Conservation (phyloP, 2,113 vertebrate species). For the Oplegnathus fasciatus region DNA sequence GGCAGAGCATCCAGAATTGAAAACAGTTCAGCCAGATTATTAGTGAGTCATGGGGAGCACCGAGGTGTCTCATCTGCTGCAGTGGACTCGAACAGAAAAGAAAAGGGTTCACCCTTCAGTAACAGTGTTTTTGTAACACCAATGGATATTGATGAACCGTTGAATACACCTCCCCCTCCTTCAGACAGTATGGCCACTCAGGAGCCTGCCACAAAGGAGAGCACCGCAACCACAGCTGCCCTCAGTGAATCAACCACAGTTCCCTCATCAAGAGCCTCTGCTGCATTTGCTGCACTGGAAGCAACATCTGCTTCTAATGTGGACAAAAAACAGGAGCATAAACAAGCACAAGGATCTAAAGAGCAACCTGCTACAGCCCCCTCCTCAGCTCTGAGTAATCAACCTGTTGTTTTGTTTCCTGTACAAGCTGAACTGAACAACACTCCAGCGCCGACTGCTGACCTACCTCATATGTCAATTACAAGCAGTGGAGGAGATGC, state of each 20-base stretch:
- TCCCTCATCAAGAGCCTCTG: slow-evolving; percentile 1
- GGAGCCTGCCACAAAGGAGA: slow-evolving; percentile 39
- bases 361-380: not conserved
- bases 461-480: slow-evolving; percentile 31
- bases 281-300: slow-evolving; percentile 14
- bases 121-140: slow-evolving; percentile 25
- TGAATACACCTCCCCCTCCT: slow-evolving; percentile 49
- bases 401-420: slow-evolving; percentile 24
- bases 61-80: slow-evolving; percentile 29
- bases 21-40: slow-evolving; percentile 61
- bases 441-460: not conserved
- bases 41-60: slow-evolving; percentile 50
- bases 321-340: slow-evolving; percentile 13
- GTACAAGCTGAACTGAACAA: slow-evolving; percentile 44
- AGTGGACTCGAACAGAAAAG: slow-evolving; percentile 37
- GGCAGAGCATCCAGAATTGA: slow-evolving; percentile 65
- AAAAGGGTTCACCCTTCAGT: not conserved
- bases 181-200: slow-evolving; percentile 24
- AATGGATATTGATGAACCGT: slow-evolving; percentile 77
- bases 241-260: slow-evolving; percentile 1
- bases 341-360: slow-evolving; percentile 35
- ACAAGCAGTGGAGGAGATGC: slow-evolving; percentile 20
- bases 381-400: not conserved
- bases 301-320: not conserved
- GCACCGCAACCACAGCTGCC: not conserved